phyloP scores from a whole-genome alignment of 2,113 vertebrate genomes.

The Scolopax mira region DNA sequence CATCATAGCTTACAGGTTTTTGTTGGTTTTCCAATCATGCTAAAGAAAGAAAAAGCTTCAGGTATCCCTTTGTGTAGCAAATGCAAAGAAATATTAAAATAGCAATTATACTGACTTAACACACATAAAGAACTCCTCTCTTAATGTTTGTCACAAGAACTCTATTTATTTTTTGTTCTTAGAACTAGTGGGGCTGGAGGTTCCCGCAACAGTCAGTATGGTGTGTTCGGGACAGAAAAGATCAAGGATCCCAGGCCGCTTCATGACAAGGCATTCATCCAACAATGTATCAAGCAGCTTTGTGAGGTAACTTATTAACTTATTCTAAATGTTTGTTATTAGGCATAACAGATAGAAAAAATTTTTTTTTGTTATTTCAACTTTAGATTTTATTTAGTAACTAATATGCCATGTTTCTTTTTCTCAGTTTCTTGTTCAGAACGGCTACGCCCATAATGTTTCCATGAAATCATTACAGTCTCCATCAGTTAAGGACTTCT shows the following conservation, averaged over 20 bases:
- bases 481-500: slow-evolving; percentile 93
- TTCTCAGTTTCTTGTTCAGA: slow-evolving; percentile 85
- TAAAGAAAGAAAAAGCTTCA: neutral
- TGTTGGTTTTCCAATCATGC: neutral
- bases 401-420: neutral
- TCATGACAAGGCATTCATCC: slow-evolving; percentile 92
- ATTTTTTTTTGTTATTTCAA: neutral
- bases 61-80: neutral
- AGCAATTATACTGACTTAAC: neutral
- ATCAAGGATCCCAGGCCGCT: slow-evolving; percentile 93
- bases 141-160: neutral
- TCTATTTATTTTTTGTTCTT: neutral
- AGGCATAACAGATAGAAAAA: neutral
- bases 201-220: slow-evolving; percentile 83
- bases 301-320: slow-evolving; percentile 80
- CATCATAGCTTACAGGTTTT: neutral
- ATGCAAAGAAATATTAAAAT: neutral
- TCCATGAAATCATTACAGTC: slow-evolving; percentile 90
- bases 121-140: too few species aligned
- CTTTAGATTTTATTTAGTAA: neutral
- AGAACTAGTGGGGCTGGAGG: slow-evolving; percentile 80
- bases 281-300: slow-evolving; percentile 92
- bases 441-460: slow-evolving; percentile 81
- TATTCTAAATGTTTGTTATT: accelerated
- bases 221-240: slow-evolving; percentile 89